These are phyloP conservation scores for Apostichopus japonicus DNA, from an alignment of 35 echinoderm and acorn worm species.

Conservation along the genomic window DNA sequence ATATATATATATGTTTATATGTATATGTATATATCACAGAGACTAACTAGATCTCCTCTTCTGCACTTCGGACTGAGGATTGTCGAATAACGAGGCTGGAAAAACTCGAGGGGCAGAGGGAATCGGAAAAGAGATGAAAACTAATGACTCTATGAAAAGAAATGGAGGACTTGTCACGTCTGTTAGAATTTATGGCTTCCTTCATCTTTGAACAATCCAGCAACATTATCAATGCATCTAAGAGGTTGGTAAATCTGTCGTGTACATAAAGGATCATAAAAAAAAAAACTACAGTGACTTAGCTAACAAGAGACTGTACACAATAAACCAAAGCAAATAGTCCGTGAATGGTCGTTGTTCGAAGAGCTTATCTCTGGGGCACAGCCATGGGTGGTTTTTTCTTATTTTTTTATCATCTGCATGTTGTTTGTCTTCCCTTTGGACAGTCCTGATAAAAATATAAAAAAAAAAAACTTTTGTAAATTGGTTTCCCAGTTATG, in stretches of 20 bases:
- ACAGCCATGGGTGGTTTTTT: conserved; percentile 12
- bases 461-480: not conserved
- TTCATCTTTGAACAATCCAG: conserved; percentile 19
- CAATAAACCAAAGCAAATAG: conserved; percentile 35
- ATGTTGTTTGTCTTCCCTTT: conserved; percentile 27
- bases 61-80: no score
- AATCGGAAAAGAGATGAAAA: conserved; percentile 2
- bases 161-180: not conserved
- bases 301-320: not conserved
- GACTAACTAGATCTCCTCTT: no score
- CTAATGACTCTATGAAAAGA: conserved; percentile 4
- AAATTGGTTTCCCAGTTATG: conserved; percentile 46
- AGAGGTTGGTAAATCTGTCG: not conserved
- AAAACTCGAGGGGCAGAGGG: not conserved
- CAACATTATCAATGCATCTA: conserved; percentile 42
- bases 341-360: not conserved
- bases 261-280: conserved; percentile 43
- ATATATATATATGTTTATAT: no score
- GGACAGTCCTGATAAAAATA: not conserved
- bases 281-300: not conserved
- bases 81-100: not conserved
- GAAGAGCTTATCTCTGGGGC: conserved; percentile 13
- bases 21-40: no score
- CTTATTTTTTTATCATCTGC: conserved; percentile 16
- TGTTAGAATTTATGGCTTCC: conserved; percentile 37